Base-by-base conservation (phyloP, 2,797 vertebrate genomes). In the Xerus rutilus region DNA sequence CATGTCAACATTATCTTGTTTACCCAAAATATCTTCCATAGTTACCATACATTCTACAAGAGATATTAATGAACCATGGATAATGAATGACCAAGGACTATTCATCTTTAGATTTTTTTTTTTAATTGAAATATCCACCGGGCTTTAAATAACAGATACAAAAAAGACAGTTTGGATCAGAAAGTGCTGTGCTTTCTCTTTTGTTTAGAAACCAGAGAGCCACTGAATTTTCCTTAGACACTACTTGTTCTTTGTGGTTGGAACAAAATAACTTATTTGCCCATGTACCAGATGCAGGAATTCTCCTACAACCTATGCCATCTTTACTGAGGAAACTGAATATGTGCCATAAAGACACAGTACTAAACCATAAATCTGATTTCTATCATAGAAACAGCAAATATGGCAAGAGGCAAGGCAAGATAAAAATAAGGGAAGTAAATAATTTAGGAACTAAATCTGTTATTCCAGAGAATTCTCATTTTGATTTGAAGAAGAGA, bases 131-230 rank as follows among this genome's bases (percentile, higher is more conserved):
- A 98, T 98, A 98, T 97, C 97, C 98, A 97, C 97, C 97, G 97
- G 97, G 96, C 79, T 98, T 98, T 98, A 98, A 98, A 98, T 98
- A 98, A 98, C 96, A 97, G 97, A 98, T 96, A 98, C 81, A 96
- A 97, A 97, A 97, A 96, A 96, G 92, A 92, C 89, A 97, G 96
- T 97, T 97, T 97, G 97, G 96, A 97, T 98, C 96, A 97, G 96
- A 98, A 98, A 99, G 98, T 98, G 98, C 98, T 98, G 98, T 98
- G 98, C 98, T 98, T 98, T 98, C 97, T 98, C 52, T 98, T 98
- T 97, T 97, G 96, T 96, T 97, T 96, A 96, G 97, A 98, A 97
- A 97, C 94, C 97, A 98, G 97, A 98, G 98, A 98, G 96, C 98
- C 98, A 98, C 96, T 98, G 96, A 97, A 94, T 98, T 97, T 97